A percentile compares a stretch with the other conserved stretches of the same genome.
phyloP scores from a whole-genome alignment of 23 tunicate species.

The Oikopleura dioica region DNA sequence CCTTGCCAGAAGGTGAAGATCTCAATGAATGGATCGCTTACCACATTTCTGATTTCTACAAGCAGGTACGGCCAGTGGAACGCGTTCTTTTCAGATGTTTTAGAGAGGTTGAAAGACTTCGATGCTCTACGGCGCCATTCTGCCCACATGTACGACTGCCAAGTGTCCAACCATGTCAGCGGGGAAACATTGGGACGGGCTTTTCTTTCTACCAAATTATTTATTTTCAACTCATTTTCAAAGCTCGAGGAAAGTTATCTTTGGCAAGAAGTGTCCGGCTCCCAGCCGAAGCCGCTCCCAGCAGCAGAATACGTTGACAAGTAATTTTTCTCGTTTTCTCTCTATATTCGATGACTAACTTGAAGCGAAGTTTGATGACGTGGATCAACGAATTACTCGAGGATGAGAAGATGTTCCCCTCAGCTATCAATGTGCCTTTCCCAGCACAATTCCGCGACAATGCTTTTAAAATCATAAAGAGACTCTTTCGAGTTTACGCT shows the following conservation, averaged over 20 bases:
- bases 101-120: slow-evolving; percentile 16
- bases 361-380: slow-evolving; percentile 58
- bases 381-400: slow-evolving; percentile 91
- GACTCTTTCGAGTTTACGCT: slow-evolving; percentile 77
- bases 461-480: slow-evolving; percentile 70
- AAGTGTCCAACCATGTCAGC: slow-evolving; percentile 26
- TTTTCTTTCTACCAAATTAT: not conserved
- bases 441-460: slow-evolving; percentile 55
- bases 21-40: slow-evolving; percentile 89
- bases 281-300: slow-evolving; percentile 59
- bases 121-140: slow-evolving; percentile 84
- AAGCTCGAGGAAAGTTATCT: too few relatives aligned
- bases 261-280: too few relatives aligned
- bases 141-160: slow-evolving; percentile 51
- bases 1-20: slow-evolving; percentile 86
- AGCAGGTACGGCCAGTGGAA: slow-evolving; percentile 17
- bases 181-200: too few relatives aligned
- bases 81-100: not conserved
- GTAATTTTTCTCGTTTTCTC: too few relatives aligned
- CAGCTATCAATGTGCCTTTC: slow-evolving; percentile 73
- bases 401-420: slow-evolving; percentile 64
- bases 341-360: too few relatives aligned
- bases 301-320: slow-evolving; percentile 88
- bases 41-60: slow-evolving; percentile 79
- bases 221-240: not conserved